Evolutionary conservation across 2,113 vertebrate genomes (phyloP).

Genomic region (Alosa alosa): DNA sequence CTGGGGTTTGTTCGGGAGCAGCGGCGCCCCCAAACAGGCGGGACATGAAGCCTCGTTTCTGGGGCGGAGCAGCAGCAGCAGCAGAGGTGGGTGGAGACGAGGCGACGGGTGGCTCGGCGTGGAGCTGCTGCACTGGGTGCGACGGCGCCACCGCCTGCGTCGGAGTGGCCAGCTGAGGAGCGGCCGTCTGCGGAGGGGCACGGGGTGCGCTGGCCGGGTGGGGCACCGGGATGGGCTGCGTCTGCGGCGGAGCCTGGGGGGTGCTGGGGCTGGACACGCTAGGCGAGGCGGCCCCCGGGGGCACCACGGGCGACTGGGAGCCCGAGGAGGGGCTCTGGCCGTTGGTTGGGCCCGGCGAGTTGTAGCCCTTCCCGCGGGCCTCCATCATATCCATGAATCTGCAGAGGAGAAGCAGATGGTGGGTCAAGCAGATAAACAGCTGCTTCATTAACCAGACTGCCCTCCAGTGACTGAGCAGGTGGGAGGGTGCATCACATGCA

Average conservation of each 20-base stretch:
- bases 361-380: constrained; percentile 68
- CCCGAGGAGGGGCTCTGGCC: constrained; percentile 81
- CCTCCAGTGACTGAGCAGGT: neutral
- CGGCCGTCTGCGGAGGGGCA: constrained; percentile 5
- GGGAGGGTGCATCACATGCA: neutral
- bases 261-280: constrained; percentile 77
- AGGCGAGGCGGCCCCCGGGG: constrained; percentile 60
- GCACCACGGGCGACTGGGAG: constrained; percentile 78
- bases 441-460: neutral
- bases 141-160: neutral
- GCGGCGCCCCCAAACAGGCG: constrained; percentile 73
- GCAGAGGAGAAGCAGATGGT: neutral
- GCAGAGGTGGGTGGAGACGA: neutral
- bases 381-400: constrained; percentile 86
- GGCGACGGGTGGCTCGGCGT: neutral
- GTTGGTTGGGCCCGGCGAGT: constrained; percentile 58
- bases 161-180: neutral
- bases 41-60: constrained; percentile 75
- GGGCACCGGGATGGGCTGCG: neutral
- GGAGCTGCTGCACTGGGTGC: neutral
- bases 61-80: neutral
- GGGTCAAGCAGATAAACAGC: neutral
- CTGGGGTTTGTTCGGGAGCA: constrained; percentile 55
- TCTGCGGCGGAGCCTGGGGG: constrained; percentile 53
- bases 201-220: rapidly evolving